These are phyloP conservation scores for Ceuthmochares aereus DNA, from an alignment of 2,113 vertebrate species.

Conservation along the genomic window DNA sequence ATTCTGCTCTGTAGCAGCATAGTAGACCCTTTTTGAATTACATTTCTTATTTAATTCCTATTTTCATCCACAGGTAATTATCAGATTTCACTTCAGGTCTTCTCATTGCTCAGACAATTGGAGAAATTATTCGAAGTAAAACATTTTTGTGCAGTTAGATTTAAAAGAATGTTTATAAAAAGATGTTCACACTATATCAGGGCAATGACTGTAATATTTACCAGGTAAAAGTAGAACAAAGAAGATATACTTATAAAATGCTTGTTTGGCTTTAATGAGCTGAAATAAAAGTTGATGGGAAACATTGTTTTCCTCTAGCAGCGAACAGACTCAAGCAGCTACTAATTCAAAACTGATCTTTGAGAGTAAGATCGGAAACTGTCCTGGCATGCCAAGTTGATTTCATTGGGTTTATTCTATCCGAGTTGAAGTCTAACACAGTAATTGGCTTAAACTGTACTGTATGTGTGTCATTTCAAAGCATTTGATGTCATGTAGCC, in stretches of 20 bases:
- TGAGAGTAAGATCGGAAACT: neutral
- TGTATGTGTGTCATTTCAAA: neutral
- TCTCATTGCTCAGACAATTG: neutral
- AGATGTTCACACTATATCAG: neutral
- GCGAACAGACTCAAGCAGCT: neutral
- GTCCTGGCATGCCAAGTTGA: neutral
- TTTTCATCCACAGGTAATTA: neutral
- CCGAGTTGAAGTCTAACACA: neutral
- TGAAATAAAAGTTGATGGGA: neutral
- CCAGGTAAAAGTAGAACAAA: neutral
- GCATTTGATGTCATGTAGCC: neutral
- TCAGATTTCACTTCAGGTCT: neutral
- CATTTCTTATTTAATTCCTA: neutral
- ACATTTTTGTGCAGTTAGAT: neutral
- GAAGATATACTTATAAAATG: neutral
- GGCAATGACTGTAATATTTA: neutral
- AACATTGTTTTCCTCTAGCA: neutral
- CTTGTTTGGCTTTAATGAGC: neutral
- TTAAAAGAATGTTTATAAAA: constrained; percentile 8
- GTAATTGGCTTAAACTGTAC: neutral
- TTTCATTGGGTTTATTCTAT: neutral
- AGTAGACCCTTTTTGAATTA: neutral
- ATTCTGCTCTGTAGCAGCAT: neutral
- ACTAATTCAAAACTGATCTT: neutral
- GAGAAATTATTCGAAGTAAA: neutral